Evolutionary conservation across 2,888 invertebrate genomes (phyloP), one percentile per base, ranked within the genome.

Genomic region (Drosophila pseudotakahashii): DNA sequence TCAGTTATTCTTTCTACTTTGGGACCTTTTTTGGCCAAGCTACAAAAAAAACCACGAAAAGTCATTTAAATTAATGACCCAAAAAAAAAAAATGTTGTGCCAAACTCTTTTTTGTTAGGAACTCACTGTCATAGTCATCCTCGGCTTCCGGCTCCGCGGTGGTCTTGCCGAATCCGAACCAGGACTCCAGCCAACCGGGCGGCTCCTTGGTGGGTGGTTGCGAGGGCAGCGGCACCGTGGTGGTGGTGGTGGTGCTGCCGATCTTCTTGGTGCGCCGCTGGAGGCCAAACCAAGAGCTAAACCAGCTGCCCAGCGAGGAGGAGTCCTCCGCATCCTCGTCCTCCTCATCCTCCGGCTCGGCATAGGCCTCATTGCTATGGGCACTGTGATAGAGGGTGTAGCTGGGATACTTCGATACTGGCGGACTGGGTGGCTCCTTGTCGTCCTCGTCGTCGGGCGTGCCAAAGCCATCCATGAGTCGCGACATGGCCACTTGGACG

Each of bases 161-260:
- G 7, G 81, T 60, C 19, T 76, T 83, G 44, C 89, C 89, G 62
- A 81, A 84, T 7, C 84, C 85, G 64, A 92, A 90, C 90, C 89
- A 91, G 0, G 90, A 89, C n/a, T 89, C 89, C 52, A 91, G 77
- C 92, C 92, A 92, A 34, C 90, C 79, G 3, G 81, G 57, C 23
- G 83, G 70, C 23, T 82, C 84, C n/a, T 81, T 73, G 9, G 76
- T 57, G 34, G 77, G 63, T 2, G 75, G 51, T 3, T 76, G 68
- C 23, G 62, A 10, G 2, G 83, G 72, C 39, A 75, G 67, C 2
- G 85, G 73, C 37, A 75, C 66, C 5, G 79, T 79, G 13, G 88
- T 89, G 34, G 60, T 89, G 34, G 60, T 41, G 4, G 44, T 51
- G 13, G 30, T 63, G 36, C 55, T 61, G 30, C 87, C 81, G 62